Conservation (phyloP, 2,797 vertebrate genomes). For the Syngnathus rostellatus region DNA sequence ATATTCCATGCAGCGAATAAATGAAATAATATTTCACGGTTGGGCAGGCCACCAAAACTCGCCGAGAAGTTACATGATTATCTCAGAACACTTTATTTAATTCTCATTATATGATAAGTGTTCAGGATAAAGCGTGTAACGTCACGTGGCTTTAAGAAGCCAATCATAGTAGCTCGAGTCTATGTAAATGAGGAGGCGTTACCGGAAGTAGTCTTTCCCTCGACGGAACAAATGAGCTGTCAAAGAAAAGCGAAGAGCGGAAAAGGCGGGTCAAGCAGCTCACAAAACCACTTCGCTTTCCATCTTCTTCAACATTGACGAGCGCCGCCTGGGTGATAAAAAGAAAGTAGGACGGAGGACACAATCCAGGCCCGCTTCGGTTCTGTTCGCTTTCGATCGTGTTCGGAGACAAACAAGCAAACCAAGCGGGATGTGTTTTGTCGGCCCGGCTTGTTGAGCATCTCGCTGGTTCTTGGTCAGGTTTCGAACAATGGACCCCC, state of each 20-base stretch:
- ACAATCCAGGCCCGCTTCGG: background rate
- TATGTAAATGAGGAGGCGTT: background rate
- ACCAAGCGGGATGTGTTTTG: background rate
- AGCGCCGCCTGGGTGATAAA: no score
- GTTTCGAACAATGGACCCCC: constrained; percentile 3
- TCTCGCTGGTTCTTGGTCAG: background rate
- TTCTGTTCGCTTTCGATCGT: background rate
- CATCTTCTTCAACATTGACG: no score
- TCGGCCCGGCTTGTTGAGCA: background rate
- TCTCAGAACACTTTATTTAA: background rate
- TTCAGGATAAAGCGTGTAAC: background rate
- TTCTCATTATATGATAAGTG: background rate
- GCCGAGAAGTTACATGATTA: no score
- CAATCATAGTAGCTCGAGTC: background rate
- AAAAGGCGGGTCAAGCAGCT: background rate
- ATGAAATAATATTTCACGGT: no score
- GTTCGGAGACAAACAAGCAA: background rate
- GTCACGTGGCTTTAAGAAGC: background rate
- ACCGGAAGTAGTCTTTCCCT: background rate
- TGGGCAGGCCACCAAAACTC: no score
- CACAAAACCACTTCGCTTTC: background rate
- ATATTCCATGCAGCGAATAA: no score
- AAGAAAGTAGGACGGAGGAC: background rate
- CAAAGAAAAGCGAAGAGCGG: background rate
- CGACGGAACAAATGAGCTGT: background rate